phyloP scores from a whole-genome alignment of 64 coral and sea anemone genomes.

The Hydrozoanthus tunicans region DNA sequence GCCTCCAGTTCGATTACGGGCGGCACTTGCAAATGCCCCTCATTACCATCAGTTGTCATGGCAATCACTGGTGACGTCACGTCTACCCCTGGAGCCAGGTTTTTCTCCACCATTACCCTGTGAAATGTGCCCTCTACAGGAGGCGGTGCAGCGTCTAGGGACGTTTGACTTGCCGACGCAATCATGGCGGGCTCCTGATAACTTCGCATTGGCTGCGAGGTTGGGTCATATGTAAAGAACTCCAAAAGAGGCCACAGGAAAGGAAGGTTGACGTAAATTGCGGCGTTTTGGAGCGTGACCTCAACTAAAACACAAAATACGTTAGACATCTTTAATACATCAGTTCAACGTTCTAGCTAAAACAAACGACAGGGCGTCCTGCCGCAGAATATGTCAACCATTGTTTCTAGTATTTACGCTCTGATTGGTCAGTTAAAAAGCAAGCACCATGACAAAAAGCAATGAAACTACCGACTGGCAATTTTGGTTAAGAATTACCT shows the following conservation, averaged over 20 bases:
- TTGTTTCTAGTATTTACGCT: too few species aligned
- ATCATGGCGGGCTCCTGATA: not conserved
- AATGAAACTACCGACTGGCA: too few species aligned
- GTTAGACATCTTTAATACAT: not conserved
- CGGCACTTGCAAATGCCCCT: not conserved
- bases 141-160: constrained; percentile 8
- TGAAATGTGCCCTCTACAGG: not conserved
- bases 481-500: too few species aligned
- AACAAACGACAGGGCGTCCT: not conserved
- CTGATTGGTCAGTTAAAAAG: too few species aligned
- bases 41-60: not conserved
- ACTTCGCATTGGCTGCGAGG: not conserved
- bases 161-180: constrained; percentile 63
- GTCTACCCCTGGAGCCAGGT: not conserved
- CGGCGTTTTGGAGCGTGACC: constrained; percentile 77
- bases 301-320: constrained; percentile 72
- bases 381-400: too few species aligned
- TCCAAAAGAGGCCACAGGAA: constrained; percentile 79
- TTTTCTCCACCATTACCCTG: not conserved
- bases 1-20: constrained; percentile 57
- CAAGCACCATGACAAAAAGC: too few species aligned
- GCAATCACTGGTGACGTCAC: not conserved
- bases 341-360: not conserved
- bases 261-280: constrained; percentile 91
- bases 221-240: constrained; percentile 61